Base-by-base conservation (phyloP, 1,140 invertebrate species). In the Drosophila tropicalis region DNA sequence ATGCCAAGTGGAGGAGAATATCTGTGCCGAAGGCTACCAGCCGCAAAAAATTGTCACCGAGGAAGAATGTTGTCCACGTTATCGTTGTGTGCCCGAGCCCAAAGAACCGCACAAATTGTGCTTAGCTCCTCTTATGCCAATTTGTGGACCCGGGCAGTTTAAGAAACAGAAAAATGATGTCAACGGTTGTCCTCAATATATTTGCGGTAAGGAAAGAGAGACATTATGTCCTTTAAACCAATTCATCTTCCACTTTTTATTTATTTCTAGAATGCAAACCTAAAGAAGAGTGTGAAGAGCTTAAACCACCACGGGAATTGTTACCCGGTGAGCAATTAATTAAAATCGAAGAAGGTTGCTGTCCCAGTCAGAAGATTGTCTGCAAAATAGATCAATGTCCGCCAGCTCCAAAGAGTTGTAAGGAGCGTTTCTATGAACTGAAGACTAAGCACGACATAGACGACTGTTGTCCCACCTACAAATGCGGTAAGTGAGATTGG, bases 111-210 rank as follows among this genome's bases (percentile, higher is more conserved):
- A 85, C n/a, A 92, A 92, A 13, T 4, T 71, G 1, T 96, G 96
- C 78, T 92, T 94, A 22, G 93, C 95, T 25, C 93, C 94, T 0
- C 93, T 94, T 69, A 94, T 95, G 84, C 94, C 95, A n/a, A 91
- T 93, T 13, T 96, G 96, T 78, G 95, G 95, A 2, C 94, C 93
- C 67, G 95, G 95, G 1, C 96, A 97, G 89, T 92, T 93, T 1
- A 93, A 95, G 65, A 96, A 96, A 84, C 86, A 94, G 34, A 94
- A 94, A 57, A 94, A 91, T 1, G 94, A 92, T 57, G 36, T 93
- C 3, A 93, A 94, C 78, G 94, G 94, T 41, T 96, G 95, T 89
- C 93, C 94, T 25, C 94, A 95, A 78, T 96, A 94, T 73, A 94
- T 96, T 70, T 96, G 96, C 79, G 94, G 95, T 96, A 90, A 86